Evolutionary conservation across 1,140 invertebrate species (phyloP).

Genomic region (Heliconius eleuchia): DNA sequence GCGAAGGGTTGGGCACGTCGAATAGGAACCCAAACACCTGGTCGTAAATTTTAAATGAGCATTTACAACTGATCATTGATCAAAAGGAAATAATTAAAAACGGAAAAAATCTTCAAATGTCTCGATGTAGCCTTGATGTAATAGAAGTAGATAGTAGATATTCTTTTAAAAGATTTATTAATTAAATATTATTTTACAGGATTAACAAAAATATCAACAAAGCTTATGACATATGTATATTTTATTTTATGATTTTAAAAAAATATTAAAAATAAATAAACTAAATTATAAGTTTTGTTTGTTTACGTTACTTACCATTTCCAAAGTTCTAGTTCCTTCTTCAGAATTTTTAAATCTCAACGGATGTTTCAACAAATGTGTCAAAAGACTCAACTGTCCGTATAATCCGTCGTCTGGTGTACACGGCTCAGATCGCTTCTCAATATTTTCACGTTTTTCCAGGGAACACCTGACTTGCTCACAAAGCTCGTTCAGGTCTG

Average conservation of each 20-base stretch:
- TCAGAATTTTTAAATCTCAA: slow-evolving; percentile 92
- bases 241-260: no score
- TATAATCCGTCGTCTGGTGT: slow-evolving; percentile 95
- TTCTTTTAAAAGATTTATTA: neutral
- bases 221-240: no score
- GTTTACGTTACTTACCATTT: slow-evolving; percentile 75
- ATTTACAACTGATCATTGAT: no score
- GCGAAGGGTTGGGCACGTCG: slow-evolving; percentile 91
- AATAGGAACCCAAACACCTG: slow-evolving; percentile 94
- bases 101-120: no score
- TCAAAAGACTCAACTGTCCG: slow-evolving; percentile 92
- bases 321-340: slow-evolving; percentile 87
- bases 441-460: slow-evolving; percentile 89
- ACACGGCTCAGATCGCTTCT: slow-evolving; percentile 88
- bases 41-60: neutral
- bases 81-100: no score
- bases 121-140: no score
- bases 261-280: no score
- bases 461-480: slow-evolving; percentile 89
- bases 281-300: no score
- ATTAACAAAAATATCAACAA: no score
- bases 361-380: slow-evolving; percentile 93
- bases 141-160: no score
- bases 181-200: no score
- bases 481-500: slow-evolving; percentile 85